Percentiles rank a stretch among this genome's conserved stretches.
Evolutionary conservation across 2,888 invertebrate species (phyloP).

Genomic region (Eupithecia dodoneata): DNA sequence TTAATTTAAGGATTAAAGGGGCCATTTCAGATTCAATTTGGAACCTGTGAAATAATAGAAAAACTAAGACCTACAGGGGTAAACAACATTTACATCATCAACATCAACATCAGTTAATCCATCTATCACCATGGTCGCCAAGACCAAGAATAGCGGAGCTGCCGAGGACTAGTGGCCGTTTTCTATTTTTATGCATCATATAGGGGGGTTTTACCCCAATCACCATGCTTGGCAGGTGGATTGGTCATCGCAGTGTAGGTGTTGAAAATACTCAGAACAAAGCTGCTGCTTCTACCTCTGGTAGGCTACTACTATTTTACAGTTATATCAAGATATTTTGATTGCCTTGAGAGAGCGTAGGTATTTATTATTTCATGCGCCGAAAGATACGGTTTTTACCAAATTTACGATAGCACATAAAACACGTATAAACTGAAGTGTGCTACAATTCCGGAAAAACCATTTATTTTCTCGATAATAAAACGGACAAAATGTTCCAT

Average conservation of each 20-base stretch:
- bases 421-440: slow-evolving; percentile 12
- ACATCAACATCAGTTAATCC: neutral
- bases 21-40: slow-evolving; percentile 26
- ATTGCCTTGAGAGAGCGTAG: neutral
- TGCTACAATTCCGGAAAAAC: neutral
- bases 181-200: too few species aligned
- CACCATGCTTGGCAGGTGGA: too few species aligned
- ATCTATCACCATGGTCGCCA: too few species aligned
- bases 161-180: too few species aligned
- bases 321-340: neutral
- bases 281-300: too few species aligned
- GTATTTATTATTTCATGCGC: neutral
- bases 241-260: too few species aligned
- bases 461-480: neutral
- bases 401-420: slow-evolving; percentile 11
- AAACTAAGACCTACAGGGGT: neutral
- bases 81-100: neutral
- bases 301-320: neutral
- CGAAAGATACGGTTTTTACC: slow-evolving; percentile 5
- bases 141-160: too few species aligned
- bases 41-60: slow-evolving; percentile 21
- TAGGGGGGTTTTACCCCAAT: too few species aligned
- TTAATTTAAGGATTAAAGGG: slow-evolving; percentile 22
- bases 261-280: too few species aligned
- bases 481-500: neutral